Base-by-base conservation (phyloP, 1,140 invertebrate genomes). In the Procambarus clarkii region DNA sequence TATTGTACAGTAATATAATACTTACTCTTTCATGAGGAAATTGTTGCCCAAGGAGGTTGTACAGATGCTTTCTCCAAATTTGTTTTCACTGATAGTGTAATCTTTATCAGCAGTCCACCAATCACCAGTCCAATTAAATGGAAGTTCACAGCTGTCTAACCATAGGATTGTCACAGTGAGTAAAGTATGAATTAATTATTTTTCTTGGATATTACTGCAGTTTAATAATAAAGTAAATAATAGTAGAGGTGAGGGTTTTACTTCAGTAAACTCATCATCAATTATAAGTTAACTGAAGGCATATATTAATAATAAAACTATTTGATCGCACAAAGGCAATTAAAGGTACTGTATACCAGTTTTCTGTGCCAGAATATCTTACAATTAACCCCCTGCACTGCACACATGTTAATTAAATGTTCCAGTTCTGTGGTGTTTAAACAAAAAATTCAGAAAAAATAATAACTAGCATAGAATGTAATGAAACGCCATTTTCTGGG, bases 21-120 rank as follows among this genome's bases (percentile, higher is more conserved):
- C 48, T 87, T 58, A 87, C 85, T 78, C 85, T 78, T 78, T 87
- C 74, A 87, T 87, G 76, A 87, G 24, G 34, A 78, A 87, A 44
- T 45, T 77, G 54, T 87, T 78, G 5, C 24, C 46, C 44, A 45
- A 74, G 21, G 85, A 24, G 3, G 21, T 8, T 15, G 34, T 74
- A 45, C 85, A 87, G n/a, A 44, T 78, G 58, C 5, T 78, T 8
- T 34, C 54, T 3, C 85, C 85, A 76, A 76, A 87, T 13, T 45
- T 79, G 76, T 46, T 64, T 18, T 11, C 76, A 24, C 11, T 74
- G 44, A 77, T 87, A 34, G 74, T 50, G 46, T 45, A n/a, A 8
- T 45, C 85, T 15, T 34, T 13, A 4, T 79, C 76, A 8, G 18
- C 54, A 21, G 74, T 79, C 85, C 71, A 87, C 85, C 85, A 87